A percentile compares a stretch with the other conserved stretches of the same genome.
Evolutionary conservation across 2,888 invertebrate species (phyloP).

Genomic region (Ditula angustiorana): DNA sequence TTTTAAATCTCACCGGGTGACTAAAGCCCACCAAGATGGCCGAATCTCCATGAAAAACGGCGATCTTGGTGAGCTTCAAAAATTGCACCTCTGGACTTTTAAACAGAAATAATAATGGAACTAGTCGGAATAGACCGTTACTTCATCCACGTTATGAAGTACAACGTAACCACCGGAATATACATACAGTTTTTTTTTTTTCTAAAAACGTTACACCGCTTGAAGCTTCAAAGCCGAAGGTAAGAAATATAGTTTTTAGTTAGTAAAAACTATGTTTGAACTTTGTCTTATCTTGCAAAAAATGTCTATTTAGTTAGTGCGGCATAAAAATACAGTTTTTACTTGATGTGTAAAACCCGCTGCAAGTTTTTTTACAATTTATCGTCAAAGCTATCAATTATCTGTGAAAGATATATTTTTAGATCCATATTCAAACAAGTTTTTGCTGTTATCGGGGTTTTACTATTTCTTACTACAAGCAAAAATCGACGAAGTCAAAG

Average conservation of each 20-base stretch:
- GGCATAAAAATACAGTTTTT: neutral
- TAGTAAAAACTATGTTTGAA: neutral
- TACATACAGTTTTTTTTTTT: neutral
- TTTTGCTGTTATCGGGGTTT: conserved; percentile 17
- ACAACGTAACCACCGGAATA: too few relatives aligned
- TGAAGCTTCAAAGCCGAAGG: too few relatives aligned
- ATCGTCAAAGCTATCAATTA: neutral
- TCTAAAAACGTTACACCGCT: neutral
- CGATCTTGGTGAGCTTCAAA: too few relatives aligned
- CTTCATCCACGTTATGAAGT: too few relatives aligned
- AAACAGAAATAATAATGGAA: too few relatives aligned
- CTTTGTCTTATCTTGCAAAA: neutral
- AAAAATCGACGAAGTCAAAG: neutral
- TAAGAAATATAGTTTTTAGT: neutral
- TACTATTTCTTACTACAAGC: neutral
- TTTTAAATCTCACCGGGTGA: too few relatives aligned
- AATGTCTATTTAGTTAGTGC: neutral
- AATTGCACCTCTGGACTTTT: too few relatives aligned
- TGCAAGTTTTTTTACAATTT: conserved; percentile 9
- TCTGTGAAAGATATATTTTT: conserved; percentile 19
- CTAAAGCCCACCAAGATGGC: too few relatives aligned
- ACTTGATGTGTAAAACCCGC: conserved; percentile 1
- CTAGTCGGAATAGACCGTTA: too few relatives aligned
- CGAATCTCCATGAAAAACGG: too few relatives aligned
- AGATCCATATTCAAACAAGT: conserved; percentile 22